Evolutionary conservation across 1,140 invertebrate species (phyloP).

Genomic region (Acyrthosiphon pisum): DNA sequence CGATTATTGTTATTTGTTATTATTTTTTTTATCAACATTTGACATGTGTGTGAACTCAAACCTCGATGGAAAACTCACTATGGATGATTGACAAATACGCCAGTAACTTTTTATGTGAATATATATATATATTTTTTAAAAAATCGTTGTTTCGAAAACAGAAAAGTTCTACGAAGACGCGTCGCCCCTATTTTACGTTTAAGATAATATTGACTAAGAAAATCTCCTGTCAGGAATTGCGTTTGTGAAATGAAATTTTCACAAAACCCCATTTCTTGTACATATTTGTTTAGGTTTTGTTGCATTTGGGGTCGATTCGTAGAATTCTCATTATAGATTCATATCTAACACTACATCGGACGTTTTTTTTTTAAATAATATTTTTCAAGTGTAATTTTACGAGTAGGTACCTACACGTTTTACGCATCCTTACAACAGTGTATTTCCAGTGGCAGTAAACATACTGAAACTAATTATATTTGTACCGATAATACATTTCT

Average conservation of each 20-base stretch:
- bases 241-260: constrained; percentile 27
- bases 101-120: background rate
- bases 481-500: background rate
- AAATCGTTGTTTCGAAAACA: constrained; percentile 12
- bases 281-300: constrained; percentile 11
- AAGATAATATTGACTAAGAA: constrained; percentile 39
- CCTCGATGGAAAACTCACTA: constrained; percentile 3
- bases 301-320: background rate
- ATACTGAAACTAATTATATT: background rate
- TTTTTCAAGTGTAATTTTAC: background rate
- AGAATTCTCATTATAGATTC: background rate
- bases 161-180: background rate
- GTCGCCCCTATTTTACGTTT: background rate
- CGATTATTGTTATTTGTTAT: background rate
- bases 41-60: constrained; percentile 26
- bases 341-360: background rate
- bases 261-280: background rate
- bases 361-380: background rate
- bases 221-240: background rate
- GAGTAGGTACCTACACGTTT: background rate
- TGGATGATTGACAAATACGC: constrained; percentile 38
- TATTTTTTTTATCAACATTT: constrained; percentile 34
- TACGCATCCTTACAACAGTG: background rate
- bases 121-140: background rate
- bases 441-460: background rate